Base-by-base conservation (phyloP, 2,888 invertebrate species). In the Axea sp. region DNA sequence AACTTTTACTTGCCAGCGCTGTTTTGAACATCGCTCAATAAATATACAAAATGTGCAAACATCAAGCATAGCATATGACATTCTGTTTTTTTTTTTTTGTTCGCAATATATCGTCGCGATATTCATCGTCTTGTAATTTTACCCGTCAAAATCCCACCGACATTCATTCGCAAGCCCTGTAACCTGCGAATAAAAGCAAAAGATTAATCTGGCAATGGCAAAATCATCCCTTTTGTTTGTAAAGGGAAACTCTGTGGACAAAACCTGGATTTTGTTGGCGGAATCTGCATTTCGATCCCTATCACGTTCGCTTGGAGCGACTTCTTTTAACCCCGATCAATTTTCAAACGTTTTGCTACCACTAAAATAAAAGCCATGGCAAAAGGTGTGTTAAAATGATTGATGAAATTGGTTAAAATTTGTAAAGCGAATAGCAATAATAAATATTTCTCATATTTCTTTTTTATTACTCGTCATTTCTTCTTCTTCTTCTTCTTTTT, bases 131-230 rank as follows among this genome's bases (percentile, higher is more conserved):
- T n/a, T n/a, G n/a, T n/a, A n/a, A 11, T 37, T 35, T 37, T 30
- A 6, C 39, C n/a, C 41, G 24, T 26, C 9, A 9, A 39, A 17
- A 45, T 8, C n/a, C 9, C 6, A 6, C 8, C 35, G 9, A n/a
- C 12, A 33, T 59, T 73, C 53, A 73, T 59, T 65, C 45, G 30
- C 22, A 22, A 43, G 22, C 37, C 43, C 57, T 60, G 30, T 43
- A 59, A 65, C 3, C 14, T 19, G 30, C 39, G 65, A 35, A 65
- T 55, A 65, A 17, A 65, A 59, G 51, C 35, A 35, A 37, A 51
- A 59, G 55, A 72, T 65, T 72, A 65, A 65, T 65, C 53, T 65
- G 8, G 47, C 43, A 51, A 60, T 49, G 59, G 45, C 59, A 39
- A 57, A 43, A 30, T 53, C 55, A 64, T 53, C 53, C 53, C 31